Evolutionary conservation across 2,888 invertebrate species (phyloP).

Genomic region (Oscheius sp.): DNA sequence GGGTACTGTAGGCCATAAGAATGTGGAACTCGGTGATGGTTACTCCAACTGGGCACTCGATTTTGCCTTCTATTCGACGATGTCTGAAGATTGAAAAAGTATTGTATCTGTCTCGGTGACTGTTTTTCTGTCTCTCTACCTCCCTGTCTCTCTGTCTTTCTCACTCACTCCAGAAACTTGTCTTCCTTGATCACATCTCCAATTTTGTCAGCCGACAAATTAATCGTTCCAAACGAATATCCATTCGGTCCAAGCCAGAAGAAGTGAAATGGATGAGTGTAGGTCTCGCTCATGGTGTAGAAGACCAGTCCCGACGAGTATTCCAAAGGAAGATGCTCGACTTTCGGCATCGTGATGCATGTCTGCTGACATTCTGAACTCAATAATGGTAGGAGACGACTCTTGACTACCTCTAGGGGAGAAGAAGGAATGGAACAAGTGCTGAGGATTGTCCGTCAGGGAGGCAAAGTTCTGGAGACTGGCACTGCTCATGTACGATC

Average conservation of each 20-base stretch:
- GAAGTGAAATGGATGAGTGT: conserved; percentile 35
- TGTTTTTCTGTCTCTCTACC: too few species aligned
- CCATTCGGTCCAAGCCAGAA: conserved; percentile 31
- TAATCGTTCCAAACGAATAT: conserved; percentile 31
- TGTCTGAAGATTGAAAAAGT: conserved; percentile 46
- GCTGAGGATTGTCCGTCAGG: conserved; percentile 41
- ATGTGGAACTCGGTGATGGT: conserved; percentile 69
- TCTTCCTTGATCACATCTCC: conserved; percentile 52
- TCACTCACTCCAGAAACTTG: conserved; percentile 51
- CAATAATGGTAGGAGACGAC: too few species aligned
- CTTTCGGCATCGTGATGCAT: conserved; percentile 16
- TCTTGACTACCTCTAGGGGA: conserved; percentile 37
- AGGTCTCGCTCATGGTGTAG: conserved; percentile 26
- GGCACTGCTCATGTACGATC: conserved; percentile 22
- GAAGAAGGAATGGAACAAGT: conserved; percentile 53
- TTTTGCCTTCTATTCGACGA: conserved; percentile 63
- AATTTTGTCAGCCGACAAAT: conserved; percentile 46
- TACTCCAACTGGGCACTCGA: conserved; percentile 65
- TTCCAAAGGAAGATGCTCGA: conserved; percentile 1
- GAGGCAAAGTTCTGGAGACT: conserved; percentile 44
- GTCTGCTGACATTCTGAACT: conserved; percentile 21
- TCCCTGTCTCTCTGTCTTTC: too few species aligned
- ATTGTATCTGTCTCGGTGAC: too few species aligned
- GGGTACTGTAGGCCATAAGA: conserved; percentile 60
- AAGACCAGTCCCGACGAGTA: conserved; percentile 13